Percentiles rank a stretch among this genome's conserved stretches.
Conservation (phyloP, 2,797 vertebrate genomes). For the Sardinella longiceps region DNA sequence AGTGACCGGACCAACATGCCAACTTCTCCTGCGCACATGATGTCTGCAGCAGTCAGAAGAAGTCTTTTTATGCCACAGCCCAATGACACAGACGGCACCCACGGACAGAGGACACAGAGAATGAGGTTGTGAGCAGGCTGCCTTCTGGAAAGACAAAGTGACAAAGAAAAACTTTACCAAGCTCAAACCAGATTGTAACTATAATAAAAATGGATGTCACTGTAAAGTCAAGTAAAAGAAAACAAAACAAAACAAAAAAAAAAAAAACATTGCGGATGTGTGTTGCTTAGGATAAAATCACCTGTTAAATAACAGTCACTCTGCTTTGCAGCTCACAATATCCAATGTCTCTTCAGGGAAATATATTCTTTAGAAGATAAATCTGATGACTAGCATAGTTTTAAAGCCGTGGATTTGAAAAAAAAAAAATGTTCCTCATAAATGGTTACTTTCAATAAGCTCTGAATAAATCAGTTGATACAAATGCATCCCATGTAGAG, state of each 20-base stretch:
- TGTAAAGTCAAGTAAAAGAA: neutral
- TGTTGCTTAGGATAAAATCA: too few relatives aligned
- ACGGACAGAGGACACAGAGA: neutral
- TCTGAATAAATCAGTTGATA: neutral
- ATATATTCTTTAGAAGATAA: neutral
- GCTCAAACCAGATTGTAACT: neutral
- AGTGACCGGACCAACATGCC: neutral
- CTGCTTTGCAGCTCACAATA: neutral
- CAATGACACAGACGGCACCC: neutral
- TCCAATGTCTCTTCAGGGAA: neutral
- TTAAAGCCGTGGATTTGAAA: neutral
- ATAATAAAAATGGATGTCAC: neutral
- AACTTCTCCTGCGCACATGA: neutral
- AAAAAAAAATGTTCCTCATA: neutral
- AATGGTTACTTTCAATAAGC: neutral
- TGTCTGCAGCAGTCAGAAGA: neutral
- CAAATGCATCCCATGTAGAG: neutral
- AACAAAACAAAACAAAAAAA: too few relatives aligned
- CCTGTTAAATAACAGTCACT: too few relatives aligned
- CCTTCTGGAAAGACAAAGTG: conserved; percentile 1
- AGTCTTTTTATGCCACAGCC: conserved; percentile 2
- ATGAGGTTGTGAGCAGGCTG: neutral
- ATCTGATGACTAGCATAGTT: neutral
- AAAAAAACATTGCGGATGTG: too few relatives aligned
- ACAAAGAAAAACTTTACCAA: neutral